Evolutionary conservation across 2,888 invertebrate genomes (phyloP).

Genomic region (Allophyes oxyacanthae): DNA sequence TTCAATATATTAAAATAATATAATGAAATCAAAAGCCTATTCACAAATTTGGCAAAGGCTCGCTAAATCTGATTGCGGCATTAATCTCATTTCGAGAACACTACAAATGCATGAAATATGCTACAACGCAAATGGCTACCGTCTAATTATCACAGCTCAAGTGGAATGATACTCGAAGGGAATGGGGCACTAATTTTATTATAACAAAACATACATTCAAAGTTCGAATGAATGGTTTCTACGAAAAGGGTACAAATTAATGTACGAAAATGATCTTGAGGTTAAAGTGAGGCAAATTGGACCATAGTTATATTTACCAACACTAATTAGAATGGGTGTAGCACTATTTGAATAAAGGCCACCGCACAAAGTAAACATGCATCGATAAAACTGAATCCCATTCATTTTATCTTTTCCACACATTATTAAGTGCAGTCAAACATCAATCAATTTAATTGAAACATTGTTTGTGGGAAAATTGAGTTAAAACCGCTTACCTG

Average conservation of each 20-base stretch:
- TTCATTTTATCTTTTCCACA: slow-evolving; percentile 43
- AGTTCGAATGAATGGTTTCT: slow-evolving; percentile 3
- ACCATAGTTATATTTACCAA: slow-evolving; percentile 20
- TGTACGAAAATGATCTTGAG: slow-evolving; percentile 5
- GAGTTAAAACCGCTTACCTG: slow-evolving; percentile 55
- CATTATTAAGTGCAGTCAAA: slow-evolving; percentile 52
- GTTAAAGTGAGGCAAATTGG: slow-evolving; percentile 10
- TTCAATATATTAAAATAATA: too few species aligned
- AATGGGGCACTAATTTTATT: slow-evolving; percentile 57
- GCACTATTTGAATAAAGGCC: background rate
- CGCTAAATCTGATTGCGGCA: slow-evolving; percentile 59
- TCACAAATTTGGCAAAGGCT: slow-evolving; percentile 57
- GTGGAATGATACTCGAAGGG: slow-evolving; percentile 51
- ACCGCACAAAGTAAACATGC: slow-evolving; percentile 6
- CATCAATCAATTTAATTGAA: slow-evolving; percentile 59
- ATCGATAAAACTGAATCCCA: slow-evolving; percentile 10
- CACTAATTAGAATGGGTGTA: slow-evolving; percentile 6
- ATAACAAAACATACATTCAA: slow-evolving; percentile 39
- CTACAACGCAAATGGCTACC: slow-evolving; percentile 53
- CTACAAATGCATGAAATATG: slow-evolving; percentile 52
- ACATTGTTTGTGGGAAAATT: slow-evolving; percentile 51
- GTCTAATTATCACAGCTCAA: slow-evolving; percentile 62
- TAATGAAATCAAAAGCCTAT: slow-evolving; percentile 36
- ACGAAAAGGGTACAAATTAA: slow-evolving; percentile 20
- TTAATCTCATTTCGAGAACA: slow-evolving; percentile 59